These are phyloP conservation scores for Theropithecus gelada DNA, from an alignment of 2,113 vertebrate species.

Conservation along the genomic window DNA sequence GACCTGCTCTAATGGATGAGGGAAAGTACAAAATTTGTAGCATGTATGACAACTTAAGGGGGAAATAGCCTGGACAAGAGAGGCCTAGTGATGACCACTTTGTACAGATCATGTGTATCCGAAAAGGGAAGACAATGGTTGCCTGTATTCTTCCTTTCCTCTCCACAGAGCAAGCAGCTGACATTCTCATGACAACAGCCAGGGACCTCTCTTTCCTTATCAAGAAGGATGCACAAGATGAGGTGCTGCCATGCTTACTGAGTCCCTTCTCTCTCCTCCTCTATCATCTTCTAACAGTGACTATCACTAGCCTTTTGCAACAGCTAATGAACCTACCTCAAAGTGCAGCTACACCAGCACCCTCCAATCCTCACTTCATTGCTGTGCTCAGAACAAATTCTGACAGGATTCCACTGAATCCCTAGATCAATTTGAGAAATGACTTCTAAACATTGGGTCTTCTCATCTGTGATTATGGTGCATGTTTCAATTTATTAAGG, in stretches of 20 bases:
- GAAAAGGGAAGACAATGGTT: slow-evolving; percentile 96
- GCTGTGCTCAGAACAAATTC: slow-evolving; percentile 88
- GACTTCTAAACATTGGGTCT: not conserved
- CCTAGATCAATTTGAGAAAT: not conserved
- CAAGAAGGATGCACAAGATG: slow-evolving; percentile 97
- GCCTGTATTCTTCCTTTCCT: slow-evolving; percentile 93
- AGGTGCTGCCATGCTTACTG: slow-evolving; percentile 95
- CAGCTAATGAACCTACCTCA: slow-evolving; percentile 93
- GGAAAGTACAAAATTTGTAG: slow-evolving; percentile 92
- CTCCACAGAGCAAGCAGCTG: slow-evolving; percentile 88
- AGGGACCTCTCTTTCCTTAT: slow-evolving; percentile 94
- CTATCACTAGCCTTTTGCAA: slow-evolving; percentile 93
- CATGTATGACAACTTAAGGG: slow-evolving; percentile 92
- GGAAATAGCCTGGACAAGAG: slow-evolving; percentile 89
- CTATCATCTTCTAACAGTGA: slow-evolving; percentile 91
- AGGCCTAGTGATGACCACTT: slow-evolving; percentile 95
- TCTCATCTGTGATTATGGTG: not conserved
- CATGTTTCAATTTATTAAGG: not conserved
- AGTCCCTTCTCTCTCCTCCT: slow-evolving; percentile 92
- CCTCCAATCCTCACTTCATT: slow-evolving; percentile 87
- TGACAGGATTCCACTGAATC: not conserved
- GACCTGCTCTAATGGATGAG: slow-evolving; percentile 90
- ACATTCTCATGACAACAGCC: slow-evolving; percentile 92
- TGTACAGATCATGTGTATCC: slow-evolving; percentile 97
- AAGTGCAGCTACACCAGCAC: slow-evolving; percentile 73